phyloP scores from a whole-genome alignment of 2,888 invertebrate genomes.

The Microplitis deprimator region DNA sequence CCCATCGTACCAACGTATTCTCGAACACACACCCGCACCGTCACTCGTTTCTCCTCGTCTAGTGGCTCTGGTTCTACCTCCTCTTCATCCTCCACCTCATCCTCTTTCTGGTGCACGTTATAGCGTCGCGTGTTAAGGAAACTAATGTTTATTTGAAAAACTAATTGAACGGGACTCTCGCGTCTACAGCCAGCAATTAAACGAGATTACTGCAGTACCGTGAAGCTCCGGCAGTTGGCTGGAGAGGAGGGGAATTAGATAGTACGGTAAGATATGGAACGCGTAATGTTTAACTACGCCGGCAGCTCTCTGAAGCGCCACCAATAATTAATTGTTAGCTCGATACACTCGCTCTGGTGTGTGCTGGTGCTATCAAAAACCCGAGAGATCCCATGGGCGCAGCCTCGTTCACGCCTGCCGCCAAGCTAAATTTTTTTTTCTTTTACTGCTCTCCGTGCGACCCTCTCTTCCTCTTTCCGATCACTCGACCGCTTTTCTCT shows the following conservation, averaged over 20 bases:
- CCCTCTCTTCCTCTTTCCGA: not conserved
- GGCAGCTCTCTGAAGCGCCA: conserved; percentile 61
- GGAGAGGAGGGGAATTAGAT: conserved; percentile 66
- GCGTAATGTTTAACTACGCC: conserved; percentile 71
- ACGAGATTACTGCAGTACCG: conserved; percentile 70
- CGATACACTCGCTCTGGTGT: conserved; percentile 50
- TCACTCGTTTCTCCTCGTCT: conserved; percentile 56
- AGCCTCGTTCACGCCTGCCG: conserved; percentile 19
- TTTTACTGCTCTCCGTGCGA: not conserved
- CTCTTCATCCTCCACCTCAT: conserved; percentile 36
- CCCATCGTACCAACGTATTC: conserved; percentile 39
- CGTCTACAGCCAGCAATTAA: conserved; percentile 71
- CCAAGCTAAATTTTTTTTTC: not conserved
- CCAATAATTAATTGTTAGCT: conserved; percentile 70
- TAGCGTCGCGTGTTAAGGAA: conserved; percentile 61
- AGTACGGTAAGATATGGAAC: conserved; percentile 70
- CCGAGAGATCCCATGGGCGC: conserved; percentile 26
- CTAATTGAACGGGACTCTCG: conserved; percentile 65
- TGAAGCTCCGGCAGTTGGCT: conserved; percentile 50
- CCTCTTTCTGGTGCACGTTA: conserved; percentile 55
- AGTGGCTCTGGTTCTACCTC: conserved; percentile 46
- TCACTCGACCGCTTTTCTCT: not conserved
- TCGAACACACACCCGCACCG: conserved; percentile 43
- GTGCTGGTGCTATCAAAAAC: conserved; percentile 27
- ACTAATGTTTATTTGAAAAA: conserved; percentile 64